Evolutionary conservation across 2,113 vertebrate species (phyloP), one percentile per base, ranked within the genome.

Genomic region (Myanophis thanlyinensis): DNA sequence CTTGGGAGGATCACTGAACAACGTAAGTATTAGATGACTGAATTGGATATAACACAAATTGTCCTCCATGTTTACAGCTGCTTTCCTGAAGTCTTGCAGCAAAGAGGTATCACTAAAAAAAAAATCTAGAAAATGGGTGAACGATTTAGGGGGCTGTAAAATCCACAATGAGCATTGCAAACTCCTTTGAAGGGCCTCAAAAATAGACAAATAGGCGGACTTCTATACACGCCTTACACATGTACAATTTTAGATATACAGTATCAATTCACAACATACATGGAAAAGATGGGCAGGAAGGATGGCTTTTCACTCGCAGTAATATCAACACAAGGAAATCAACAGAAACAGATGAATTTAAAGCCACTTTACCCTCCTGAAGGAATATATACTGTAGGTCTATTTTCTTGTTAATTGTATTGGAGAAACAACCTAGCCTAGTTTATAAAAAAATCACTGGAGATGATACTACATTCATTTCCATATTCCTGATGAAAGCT

Each of bases 1-100:
- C 92, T 93, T 52, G 92, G 88, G 48, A 80, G 85, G 23, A 85
- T 93, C 73, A 86, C n/a, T 86, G 92, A 86, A 40, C 88, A 90
- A 27, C 92, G 92, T 93, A 54, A 89, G 92, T 93, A 93, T 27
- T 59, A 15, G 8, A 13, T 59, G 12, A 49, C 59, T 89, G 47
- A 15, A 59, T 40, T 7, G 12, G 46, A n/a, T 48, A 48, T 44
- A 22, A 59, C 13, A 53, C 40, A 85, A 23, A 46, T 49, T 18
- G 48, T 59, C 46, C 22, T 44, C 4, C 56, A 40, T 7, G 2
- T 56, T 7, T 85, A 3, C 62, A 35, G 2, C 8, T 40, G 20
- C 59, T 51, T 80, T 22, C 0, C 10, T 30, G 51, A 15, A 9
- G 1, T 35, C 25, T n/a, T 25, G 22, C 44, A 46, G 5, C 13